Conservation (phyloP, 2,888 invertebrate species). For the Drosophila mayaguana region DNA sequence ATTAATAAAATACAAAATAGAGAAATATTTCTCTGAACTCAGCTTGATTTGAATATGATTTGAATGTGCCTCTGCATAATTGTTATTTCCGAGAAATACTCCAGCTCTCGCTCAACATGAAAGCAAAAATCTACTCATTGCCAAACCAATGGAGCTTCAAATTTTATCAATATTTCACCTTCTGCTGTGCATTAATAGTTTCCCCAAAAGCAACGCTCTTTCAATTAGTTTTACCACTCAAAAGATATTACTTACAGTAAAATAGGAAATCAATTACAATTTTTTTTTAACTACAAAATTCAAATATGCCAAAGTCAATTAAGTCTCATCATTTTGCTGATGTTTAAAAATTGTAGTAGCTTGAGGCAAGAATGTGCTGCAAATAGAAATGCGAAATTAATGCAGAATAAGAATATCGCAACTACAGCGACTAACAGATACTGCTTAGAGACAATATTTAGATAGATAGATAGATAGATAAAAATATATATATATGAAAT, state of each 20-base stretch:
- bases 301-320: background rate
- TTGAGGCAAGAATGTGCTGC: constrained; percentile 9
- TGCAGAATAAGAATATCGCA: background rate
- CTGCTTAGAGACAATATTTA: background rate
- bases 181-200: background rate
- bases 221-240: background rate
- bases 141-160: background rate
- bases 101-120: background rate
- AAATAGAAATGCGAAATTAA: constrained; percentile 32
- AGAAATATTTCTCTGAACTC: background rate
- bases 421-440: background rate
- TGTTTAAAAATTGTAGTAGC: too few species aligned
- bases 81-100: background rate
- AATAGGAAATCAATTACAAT: too few species aligned
- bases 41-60: background rate
- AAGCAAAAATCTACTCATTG: background rate
- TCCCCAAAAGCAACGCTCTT: background rate
- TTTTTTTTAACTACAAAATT: background rate
- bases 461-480: too few species aligned
- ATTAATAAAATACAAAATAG: background rate
- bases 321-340: background rate
- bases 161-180: too few species aligned
- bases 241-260: background rate
- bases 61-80: background rate
- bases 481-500: background rate